These are phyloP conservation scores for Lepidurus packardi DNA, from an alignment of 1,140 invertebrate genomes.

Conservation along the genomic window DNA sequence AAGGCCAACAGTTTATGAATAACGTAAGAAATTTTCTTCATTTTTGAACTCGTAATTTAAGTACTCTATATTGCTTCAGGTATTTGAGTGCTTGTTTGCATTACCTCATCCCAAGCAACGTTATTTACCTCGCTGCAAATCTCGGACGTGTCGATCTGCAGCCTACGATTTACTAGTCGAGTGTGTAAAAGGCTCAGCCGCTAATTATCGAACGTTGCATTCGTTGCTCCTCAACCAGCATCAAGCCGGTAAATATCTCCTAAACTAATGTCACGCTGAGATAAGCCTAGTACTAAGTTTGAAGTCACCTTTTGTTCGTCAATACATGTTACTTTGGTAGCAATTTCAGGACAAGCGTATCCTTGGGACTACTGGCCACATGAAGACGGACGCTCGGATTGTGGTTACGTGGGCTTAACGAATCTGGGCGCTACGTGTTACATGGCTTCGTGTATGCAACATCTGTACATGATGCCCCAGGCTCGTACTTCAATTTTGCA, in stretches of 20 bases:
- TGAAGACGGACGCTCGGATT: slow-evolving; percentile 85
- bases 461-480: slow-evolving; percentile 70
- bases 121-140: slow-evolving; percentile 88
- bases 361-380: slow-evolving; percentile 97
- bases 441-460: slow-evolving; percentile 95
- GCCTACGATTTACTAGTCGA: slow-evolving; percentile 87
- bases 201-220: slow-evolving; percentile 80
- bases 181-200: slow-evolving; percentile 69
- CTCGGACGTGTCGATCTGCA: slow-evolving; percentile 73
- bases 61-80: slow-evolving; percentile 44
- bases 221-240: slow-evolving; percentile 77
- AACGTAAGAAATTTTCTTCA: slow-evolving; percentile 33
- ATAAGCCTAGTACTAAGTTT: slow-evolving; percentile 24
- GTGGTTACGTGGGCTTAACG: slow-evolving; percentile 87
- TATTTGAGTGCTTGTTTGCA: slow-evolving; percentile 84
- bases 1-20: slow-evolving; percentile 57
- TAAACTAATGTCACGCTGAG: slow-evolving; percentile 22
- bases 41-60: slow-evolving; percentile 29
- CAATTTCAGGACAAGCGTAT: slow-evolving; percentile 73
- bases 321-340: slow-evolving; percentile 34
- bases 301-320: background rate
- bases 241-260: slow-evolving; percentile 57
- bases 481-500: slow-evolving; percentile 73
- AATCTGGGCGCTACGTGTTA: slow-evolving; percentile 94
- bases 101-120: slow-evolving; percentile 75